A percentile compares a stretch with the other conserved stretches of the same genome.
Conservation (phyloP, 1,140 invertebrate genomes). For the Micrasema minimum region DNA sequence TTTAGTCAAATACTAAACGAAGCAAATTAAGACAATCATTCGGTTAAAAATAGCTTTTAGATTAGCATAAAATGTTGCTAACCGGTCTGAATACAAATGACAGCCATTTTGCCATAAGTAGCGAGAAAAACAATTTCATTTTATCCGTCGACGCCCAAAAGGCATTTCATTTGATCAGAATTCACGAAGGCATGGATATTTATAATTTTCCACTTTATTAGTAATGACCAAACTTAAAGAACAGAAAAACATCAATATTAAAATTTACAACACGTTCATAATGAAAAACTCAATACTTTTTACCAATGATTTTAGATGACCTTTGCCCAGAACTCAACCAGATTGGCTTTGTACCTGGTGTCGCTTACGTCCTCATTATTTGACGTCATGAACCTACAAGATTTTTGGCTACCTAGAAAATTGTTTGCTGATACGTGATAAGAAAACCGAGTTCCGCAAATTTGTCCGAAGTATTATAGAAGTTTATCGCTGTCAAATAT, state of each 20-base stretch:
- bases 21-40: neutral
- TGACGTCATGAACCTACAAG: conserved; percentile 5
- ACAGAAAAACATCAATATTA: no score
- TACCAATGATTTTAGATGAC: no score
- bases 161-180: conserved; percentile 1
- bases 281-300: no score
- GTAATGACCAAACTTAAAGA: neutral
- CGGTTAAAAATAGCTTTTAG: conserved; percentile 21
- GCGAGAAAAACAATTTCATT: conserved; percentile 6
- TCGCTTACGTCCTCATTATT: neutral
- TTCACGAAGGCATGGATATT: neutral
- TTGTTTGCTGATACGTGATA: conserved; percentile 35
- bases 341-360: no score
- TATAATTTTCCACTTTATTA: no score
- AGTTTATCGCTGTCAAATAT: conserved; percentile 6
- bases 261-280: no score
- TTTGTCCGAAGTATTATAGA: neutral
- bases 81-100: conserved; percentile 5
- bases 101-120: neutral
- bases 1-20: conserved; percentile 13
- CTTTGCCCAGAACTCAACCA: no score
- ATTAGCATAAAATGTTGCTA: conserved; percentile 16
- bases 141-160: no score
- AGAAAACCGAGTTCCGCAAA: conserved; percentile 16
- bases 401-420: conserved; percentile 3